Percentiles rank a stretch among this genome's conserved stretches.
Conservation (phyloP, 2,888 invertebrate species). For the Clanis bilineata region DNA sequence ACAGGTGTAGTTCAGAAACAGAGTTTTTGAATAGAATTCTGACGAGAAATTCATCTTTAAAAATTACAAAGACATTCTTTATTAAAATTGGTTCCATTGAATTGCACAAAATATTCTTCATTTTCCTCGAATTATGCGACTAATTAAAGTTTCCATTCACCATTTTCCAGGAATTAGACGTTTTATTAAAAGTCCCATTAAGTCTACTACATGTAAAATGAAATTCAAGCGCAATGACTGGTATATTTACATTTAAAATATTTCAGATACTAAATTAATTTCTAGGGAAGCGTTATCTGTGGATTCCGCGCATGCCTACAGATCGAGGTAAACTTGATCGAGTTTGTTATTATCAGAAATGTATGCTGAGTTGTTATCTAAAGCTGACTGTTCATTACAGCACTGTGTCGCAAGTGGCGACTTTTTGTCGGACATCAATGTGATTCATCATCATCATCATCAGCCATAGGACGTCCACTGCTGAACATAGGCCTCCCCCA, state of each 20-base stretch:
- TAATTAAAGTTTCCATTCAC: neutral
- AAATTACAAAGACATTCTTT: too few species aligned
- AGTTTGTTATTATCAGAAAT: slow-evolving; percentile 42
- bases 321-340: slow-evolving; percentile 23
- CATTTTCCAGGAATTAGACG: neutral
- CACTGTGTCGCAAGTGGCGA: slow-evolving; percentile 13
- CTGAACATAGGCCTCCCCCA: too few species aligned
- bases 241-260: slow-evolving; percentile 58
- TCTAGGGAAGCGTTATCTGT: slow-evolving; percentile 48
- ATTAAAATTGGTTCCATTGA: too few species aligned
- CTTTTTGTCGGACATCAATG: slow-evolving; percentile 9
- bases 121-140: too few species aligned
- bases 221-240: slow-evolving; percentile 37
- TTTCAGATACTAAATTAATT: slow-evolving; percentile 50
- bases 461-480: too few species aligned
- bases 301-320: slow-evolving; percentile 43
- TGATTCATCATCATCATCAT: too few species aligned
- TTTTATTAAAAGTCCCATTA: neutral
- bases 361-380: slow-evolving; percentile 39
- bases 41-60: too few species aligned
- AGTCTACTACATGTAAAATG: neutral
- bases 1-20: neutral
- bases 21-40: neutral
- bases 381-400: slow-evolving; percentile 26
- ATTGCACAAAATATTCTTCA: too few species aligned